Evolutionary conservation across 2,888 invertebrate genomes (phyloP).

Genomic region (Rhabditoides inermis): DNA sequence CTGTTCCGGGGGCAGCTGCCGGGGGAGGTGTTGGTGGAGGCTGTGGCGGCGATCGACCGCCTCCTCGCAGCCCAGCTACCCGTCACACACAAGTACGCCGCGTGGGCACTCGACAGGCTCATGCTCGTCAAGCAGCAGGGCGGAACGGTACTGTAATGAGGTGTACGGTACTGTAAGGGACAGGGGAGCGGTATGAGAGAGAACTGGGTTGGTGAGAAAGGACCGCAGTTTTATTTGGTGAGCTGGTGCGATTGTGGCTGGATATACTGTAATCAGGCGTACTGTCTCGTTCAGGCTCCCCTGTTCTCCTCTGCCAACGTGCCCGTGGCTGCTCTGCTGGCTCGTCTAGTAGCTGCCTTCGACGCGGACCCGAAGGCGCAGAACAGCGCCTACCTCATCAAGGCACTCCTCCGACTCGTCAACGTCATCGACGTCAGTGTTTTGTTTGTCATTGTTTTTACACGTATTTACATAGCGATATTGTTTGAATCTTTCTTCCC

Average conservation of each 20-base stretch:
- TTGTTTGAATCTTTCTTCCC: not conserved
- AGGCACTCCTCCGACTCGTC: conserved; percentile 60
- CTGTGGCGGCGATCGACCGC: conserved; percentile 56
- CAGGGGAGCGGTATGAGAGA: too few species aligned
- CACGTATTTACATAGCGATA: too few species aligned
- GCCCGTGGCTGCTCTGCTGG: conserved; percentile 67
- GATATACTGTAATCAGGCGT: too few species aligned
- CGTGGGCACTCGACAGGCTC: conserved; percentile 80
- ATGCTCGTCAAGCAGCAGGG: conserved; percentile 59
- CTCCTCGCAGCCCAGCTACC: conserved; percentile 13
- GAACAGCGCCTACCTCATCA: conserved; percentile 97
- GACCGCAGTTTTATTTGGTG: too few species aligned
- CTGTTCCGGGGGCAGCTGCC: conserved; percentile 84
- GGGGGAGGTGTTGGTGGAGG: conserved; percentile 66
- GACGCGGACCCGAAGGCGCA: conserved; percentile 62
- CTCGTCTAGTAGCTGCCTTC: conserved; percentile 70
- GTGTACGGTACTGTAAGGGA: too few species aligned
- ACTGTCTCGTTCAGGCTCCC: conserved; percentile 4
- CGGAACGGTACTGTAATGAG: too few species aligned
- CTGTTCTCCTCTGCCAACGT: conserved; percentile 62
- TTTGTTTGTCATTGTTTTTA: too few species aligned
- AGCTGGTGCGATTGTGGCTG: too few species aligned
- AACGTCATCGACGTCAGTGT: conserved; percentile 37
- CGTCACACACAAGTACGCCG: conserved; percentile 78
- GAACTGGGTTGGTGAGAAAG: too few species aligned